Evolutionary conservation across 1,140 invertebrate genomes (phyloP), one percentile per base, ranked within the genome.

Genomic region (Drosophila baimaii): DNA sequence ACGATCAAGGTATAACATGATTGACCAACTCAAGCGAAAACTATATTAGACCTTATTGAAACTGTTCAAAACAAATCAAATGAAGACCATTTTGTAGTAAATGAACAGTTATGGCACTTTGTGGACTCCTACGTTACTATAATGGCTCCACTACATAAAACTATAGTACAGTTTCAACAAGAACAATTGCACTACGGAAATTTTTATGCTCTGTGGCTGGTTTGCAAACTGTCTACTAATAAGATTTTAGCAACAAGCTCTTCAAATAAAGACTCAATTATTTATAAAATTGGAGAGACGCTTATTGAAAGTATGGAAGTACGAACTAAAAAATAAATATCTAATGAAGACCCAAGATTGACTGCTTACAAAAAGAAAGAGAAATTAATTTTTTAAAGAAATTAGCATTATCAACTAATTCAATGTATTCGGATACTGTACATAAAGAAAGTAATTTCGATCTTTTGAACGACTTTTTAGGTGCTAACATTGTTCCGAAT

Each of bases 1-100:
- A 70, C 56, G 68, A 33, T 77, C 52, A 57, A 72, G 57, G 1
- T 77, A 47, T 23, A 57, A 77, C 5, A 72, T 66, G 74, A 44
- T 77, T 44, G 56, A 43, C 5, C n/a, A n/a, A 19, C 39, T 41
- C 9, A 19, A 23, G 19, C 39, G 8, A 46, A 46, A 46, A 6
- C 2, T 15, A 10, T 41, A 19, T 41, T 41, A 6, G 12, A 7
- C 21, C 13, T 6, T 21, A 19, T 44, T 44, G 19, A 44, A 21
- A 44, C 9, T 12, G 10, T 44, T n/a, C 15, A 39, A 17, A 39
- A n/a, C 13, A 44, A 44, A 21, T 21, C 9, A 5, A 44, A 19
- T 12, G 41, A 12, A 2, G 9, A 44, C 12, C 13, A 23, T 15
- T 46, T 15, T 13, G 5, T 23, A 13, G 43, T 23, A 6, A 46